phyloP scores from a whole-genome alignment of 2,797 vertebrate genomes.

The Neosalanx taihuensis region DNA sequence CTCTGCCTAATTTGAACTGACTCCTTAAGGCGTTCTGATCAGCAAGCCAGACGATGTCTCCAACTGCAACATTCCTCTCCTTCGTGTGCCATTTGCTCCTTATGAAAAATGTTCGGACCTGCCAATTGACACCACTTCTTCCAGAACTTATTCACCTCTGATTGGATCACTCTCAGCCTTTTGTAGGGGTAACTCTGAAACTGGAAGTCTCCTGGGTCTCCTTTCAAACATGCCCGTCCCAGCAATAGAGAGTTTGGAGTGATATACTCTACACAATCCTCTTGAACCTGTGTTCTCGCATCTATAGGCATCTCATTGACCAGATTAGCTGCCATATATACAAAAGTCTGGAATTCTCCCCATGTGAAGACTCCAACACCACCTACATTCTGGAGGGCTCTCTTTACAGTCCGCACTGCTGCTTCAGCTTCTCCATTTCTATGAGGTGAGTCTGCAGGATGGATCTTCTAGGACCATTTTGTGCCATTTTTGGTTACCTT shows the following conservation, averaged over 20 bases:
- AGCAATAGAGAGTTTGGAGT: slow-evolving; percentile 22
- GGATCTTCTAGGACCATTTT: slow-evolving; percentile 24
- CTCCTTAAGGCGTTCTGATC: slow-evolving; percentile 35
- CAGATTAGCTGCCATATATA: slow-evolving; percentile 14
- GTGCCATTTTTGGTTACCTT: slow-evolving; percentile 1
- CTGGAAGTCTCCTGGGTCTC: neutral
- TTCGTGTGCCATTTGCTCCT: slow-evolving; percentile 33
- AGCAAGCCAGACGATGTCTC: slow-evolving; percentile 32
- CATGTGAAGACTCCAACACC: slow-evolving; percentile 21
- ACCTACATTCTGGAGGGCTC: neutral
- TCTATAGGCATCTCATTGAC: slow-evolving; percentile 9
- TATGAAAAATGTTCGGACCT: slow-evolving; percentile 32
- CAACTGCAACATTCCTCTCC: slow-evolving; percentile 18
- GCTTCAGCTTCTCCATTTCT: slow-evolving; percentile 5
- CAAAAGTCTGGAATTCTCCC: slow-evolving; percentile 21
- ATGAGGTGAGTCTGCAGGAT: too few species aligned
- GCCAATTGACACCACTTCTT: slow-evolving; percentile 32
- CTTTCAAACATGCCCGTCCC: neutral
- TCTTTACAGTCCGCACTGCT: neutral
- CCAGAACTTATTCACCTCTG: slow-evolving; percentile 30
- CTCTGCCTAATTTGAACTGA: slow-evolving; percentile 32
- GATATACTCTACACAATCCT: slow-evolving; percentile 26
- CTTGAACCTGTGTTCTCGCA: slow-evolving; percentile 19
- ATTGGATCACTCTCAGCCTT: slow-evolving; percentile 6
- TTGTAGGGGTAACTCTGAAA: neutral